Evolutionary conservation across 2,797 vertebrate genomes (phyloP).

Genomic region (Enteromius paludinosus): DNA sequence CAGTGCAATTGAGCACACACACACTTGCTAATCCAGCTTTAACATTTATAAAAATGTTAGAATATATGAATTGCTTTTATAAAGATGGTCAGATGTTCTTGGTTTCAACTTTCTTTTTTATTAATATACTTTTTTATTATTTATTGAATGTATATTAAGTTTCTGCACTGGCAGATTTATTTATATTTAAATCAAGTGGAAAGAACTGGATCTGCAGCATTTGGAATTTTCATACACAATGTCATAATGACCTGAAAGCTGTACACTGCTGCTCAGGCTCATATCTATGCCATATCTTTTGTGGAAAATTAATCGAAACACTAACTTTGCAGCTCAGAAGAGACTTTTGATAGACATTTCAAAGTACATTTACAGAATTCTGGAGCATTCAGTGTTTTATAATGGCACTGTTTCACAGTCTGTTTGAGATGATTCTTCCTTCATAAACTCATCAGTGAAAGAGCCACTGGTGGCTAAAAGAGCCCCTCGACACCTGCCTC

Average conservation of each 20-base stretch:
- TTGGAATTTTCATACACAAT: not conserved
- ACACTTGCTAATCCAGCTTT: no score
- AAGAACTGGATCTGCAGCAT: not conserved
- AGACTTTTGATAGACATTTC: not conserved
- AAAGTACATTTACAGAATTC: not conserved
- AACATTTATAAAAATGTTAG: no score
- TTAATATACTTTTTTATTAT: not conserved
- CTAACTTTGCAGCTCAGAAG: not conserved
- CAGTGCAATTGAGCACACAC: not conserved
- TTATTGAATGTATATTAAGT: not conserved
- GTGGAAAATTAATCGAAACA: not conserved
- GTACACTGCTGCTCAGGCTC: not conserved
- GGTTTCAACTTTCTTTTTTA: no score
- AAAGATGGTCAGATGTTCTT: no score
- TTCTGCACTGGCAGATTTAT: not conserved
- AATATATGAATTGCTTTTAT: no score
- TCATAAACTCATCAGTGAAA: not conserved
- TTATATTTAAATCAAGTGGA: not conserved
- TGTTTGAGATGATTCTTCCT: not conserved
- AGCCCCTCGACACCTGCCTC: not conserved
- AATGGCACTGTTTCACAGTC: not conserved
- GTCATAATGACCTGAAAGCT: not conserved
- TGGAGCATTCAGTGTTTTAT: not conserved
- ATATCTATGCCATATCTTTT: not conserved
- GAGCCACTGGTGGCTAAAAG: not conserved